Evolutionary conservation across 2,113 vertebrate genomes (phyloP).

Genomic region (Chaetorhynchus papuensis): DNA sequence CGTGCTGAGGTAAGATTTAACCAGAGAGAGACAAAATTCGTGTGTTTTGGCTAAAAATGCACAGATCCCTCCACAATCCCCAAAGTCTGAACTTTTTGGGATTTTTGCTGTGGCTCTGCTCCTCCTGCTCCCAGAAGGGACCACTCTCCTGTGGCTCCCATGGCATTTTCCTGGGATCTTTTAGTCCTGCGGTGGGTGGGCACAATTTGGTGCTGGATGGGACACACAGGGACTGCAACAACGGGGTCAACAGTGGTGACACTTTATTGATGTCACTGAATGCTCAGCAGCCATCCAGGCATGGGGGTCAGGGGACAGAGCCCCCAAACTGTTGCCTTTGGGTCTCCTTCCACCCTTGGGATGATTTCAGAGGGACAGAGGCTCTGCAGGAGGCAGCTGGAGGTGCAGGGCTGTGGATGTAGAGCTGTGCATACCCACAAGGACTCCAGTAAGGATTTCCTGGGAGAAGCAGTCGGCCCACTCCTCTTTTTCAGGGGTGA

Average conservation of each 20-base stretch:
- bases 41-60: not conserved
- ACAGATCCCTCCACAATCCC: not conserved
- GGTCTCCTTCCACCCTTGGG: not conserved
- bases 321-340: not conserved
- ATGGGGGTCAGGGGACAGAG: not conserved
- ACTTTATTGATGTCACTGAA: not conserved
- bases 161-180: not conserved
- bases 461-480: not conserved
- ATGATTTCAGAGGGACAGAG: not conserved
- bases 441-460: not conserved
- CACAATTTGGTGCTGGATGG: not conserved
- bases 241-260: too few species aligned
- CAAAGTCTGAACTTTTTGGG: not conserved
- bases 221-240: not conserved
- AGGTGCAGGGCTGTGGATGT: not conserved
- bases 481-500: not conserved
- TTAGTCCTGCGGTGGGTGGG: accelerated
- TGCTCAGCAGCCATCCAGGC: not conserved
- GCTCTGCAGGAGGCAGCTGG: not conserved
- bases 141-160: not conserved
- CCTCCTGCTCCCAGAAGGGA: not conserved
- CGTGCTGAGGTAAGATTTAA: not conserved
- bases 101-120: not conserved
- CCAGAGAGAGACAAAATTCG: not conserved
- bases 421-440: not conserved